Percentiles rank a stretch among this genome's conserved stretches.
Evolutionary conservation across 2,888 invertebrate species (phyloP).

Genomic region (Ornithoptera priamus): DNA sequence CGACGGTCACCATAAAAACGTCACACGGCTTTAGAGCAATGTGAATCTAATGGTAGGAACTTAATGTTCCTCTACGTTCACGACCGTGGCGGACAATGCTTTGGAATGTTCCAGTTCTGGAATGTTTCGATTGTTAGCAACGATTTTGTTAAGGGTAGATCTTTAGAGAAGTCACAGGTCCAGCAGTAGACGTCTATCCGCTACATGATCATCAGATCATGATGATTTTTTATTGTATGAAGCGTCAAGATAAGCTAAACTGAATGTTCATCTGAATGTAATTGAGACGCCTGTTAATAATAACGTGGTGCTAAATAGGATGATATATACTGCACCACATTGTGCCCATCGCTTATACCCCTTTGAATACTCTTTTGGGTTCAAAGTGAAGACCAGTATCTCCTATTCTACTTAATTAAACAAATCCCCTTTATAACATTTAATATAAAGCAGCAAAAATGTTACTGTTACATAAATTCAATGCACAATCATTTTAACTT

Average conservation of each 20-base stretch:
- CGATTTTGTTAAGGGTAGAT: neutral
- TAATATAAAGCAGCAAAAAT: neutral
- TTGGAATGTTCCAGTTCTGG: neutral
- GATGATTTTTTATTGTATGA: too few relatives aligned
- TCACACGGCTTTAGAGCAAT: slow-evolving; percentile 29
- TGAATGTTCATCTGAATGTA: too few relatives aligned
- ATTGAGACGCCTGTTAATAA: too few relatives aligned
- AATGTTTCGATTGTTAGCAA: neutral
- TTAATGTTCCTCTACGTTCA: neutral
- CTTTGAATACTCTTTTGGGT: too few relatives aligned
- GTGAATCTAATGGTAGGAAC: slow-evolving; percentile 37
- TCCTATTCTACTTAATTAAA: too few relatives aligned
- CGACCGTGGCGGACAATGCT: neutral
- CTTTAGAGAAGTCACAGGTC: neutral
- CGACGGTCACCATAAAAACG: slow-evolving; percentile 33
- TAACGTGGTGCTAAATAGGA: too few relatives aligned
- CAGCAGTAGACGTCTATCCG: neutral
- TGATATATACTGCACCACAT: too few relatives aligned
- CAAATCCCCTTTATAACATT: too few relatives aligned
- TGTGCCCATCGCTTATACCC: too few relatives aligned
- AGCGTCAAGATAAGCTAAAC: too few relatives aligned
- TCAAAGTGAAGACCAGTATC: too few relatives aligned
- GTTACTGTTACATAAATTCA: neutral
- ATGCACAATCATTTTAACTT: slow-evolving; percentile 36
- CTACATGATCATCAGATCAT: too few relatives aligned